Evolutionary conservation across 1,140 invertebrate genomes (phyloP), one percentile per base, ranked within the genome.

Genomic region (Tetragnatha versicolor): DNA sequence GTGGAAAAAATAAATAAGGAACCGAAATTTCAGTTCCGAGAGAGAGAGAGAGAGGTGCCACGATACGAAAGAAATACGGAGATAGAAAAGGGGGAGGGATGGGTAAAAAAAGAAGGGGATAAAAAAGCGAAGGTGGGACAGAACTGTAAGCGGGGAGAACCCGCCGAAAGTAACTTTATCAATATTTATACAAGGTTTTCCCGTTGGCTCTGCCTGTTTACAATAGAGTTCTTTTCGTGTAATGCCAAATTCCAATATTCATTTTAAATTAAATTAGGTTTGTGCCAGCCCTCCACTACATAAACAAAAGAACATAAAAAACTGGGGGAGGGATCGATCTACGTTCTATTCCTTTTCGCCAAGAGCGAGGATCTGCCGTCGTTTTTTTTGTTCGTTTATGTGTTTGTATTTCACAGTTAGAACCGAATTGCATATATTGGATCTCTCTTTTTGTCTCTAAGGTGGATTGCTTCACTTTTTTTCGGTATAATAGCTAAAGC

Each of bases 191-290:
- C 60, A 77, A 77, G 73, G 73, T 77, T 77, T 66, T 66, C 35
- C 60, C 61, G 51, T 77, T 77, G 73, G 61, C 73, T 47, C 33
- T 58, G 37, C 72, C 61, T 77, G 60, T 77, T 65, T 77, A 77
- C 60, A 77, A 55, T 65, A 29, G 49, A 65, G 61, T 66, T 53
- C 60, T 10, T 42, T 27, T 25, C 73, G 37, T 53, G 60, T 77
- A 77, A 77, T 77, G 73, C 73, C 42, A 66, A 77, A 65, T 77
- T 77, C 61, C 73, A 77, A 66, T 77, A 66, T 77, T 77, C 73
- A 77, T 77, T 77, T 77, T 77, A 77, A 77, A 77, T 77, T 77
- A 77, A 77, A 77, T 77, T 77, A 77, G 73, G 73, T 77, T 77
- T 66, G 29, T 47, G 60, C 47, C 47, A 33, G n/a, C 25, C 37